Evolutionary conservation across 1,140 invertebrate species (phyloP).

Genomic region (Drosophila subobscura): DNA sequence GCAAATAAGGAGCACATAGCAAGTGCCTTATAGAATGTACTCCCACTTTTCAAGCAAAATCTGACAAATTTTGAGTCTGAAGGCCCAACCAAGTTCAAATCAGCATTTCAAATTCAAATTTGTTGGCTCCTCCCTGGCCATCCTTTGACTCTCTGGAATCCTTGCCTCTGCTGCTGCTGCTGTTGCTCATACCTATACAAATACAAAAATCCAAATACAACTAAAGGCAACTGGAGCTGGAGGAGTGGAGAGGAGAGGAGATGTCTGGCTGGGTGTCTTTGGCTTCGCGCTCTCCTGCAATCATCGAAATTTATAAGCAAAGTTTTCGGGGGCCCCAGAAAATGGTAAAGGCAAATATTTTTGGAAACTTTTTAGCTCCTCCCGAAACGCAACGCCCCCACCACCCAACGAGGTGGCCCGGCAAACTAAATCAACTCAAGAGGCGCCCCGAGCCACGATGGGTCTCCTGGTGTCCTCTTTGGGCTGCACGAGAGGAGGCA

Average conservation of each 20-base stretch:
- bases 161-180: no score
- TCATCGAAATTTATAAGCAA: constrained; percentile 79
- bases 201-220: no score
- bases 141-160: no score
- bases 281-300: constrained; percentile 46
- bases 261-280: constrained; percentile 17
- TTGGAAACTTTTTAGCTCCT: constrained; percentile 39
- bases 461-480: constrained; percentile 4
- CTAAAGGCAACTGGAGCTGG: no score
- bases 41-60: constrained; percentile 7
- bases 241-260: neutral
- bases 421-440: constrained; percentile 75
- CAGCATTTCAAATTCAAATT: constrained; percentile 37
- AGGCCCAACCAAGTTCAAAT: constrained; percentile 23
- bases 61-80: constrained; percentile 9
- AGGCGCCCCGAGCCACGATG: constrained; percentile 32
- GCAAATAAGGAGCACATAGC: no score
- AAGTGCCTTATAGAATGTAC: constrained; percentile 1
- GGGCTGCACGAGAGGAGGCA: constrained; percentile 3
- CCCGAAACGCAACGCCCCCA: neutral
- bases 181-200: no score
- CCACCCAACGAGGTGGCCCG: neutral
- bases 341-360: constrained; percentile 72
- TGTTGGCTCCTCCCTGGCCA: neutral
- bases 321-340: constrained; percentile 36